Evolutionary conservation across 2,888 invertebrate species (phyloP).

Genomic region (Luperina testacea): DNA sequence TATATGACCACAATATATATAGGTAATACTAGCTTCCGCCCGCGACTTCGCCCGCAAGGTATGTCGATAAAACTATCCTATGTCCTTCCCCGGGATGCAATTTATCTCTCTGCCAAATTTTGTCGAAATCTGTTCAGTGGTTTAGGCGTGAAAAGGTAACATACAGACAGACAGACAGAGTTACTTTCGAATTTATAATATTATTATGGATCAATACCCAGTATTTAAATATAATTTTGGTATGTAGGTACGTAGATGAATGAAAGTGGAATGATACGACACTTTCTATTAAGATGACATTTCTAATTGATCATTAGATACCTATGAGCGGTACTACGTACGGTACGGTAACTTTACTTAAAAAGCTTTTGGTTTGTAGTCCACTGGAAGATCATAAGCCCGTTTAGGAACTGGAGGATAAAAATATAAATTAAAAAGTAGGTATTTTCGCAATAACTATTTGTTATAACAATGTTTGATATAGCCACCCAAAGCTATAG

Average conservation of each 20-base stretch:
- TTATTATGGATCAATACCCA: neutral
- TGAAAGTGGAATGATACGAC: neutral
- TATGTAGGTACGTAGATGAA: too few species aligned
- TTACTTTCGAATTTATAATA: too few species aligned
- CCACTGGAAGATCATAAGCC: too few species aligned
- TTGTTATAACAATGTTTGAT: neutral
- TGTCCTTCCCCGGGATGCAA: too few species aligned
- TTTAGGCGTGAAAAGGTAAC: too few species aligned
- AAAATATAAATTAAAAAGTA: neutral
- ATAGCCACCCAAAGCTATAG: too few species aligned
- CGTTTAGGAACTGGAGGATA: neutral
- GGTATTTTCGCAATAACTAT: neutral
- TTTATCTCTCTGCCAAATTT: too few species aligned
- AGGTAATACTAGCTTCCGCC: neutral
- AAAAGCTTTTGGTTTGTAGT: conserved; percentile 1
- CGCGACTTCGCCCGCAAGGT: too few species aligned
- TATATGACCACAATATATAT: neutral
- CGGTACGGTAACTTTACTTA: conserved; percentile 2
- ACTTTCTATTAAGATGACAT: neutral
- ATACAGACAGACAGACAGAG: too few species aligned
- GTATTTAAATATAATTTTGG: neutral
- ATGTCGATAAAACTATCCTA: too few species aligned
- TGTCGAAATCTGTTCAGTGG: too few species aligned
- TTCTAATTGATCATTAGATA: neutral
- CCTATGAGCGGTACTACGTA: neutral